phyloP scores from a whole-genome alignment of 2,888 invertebrate species.

The Corbicula japonica region DNA sequence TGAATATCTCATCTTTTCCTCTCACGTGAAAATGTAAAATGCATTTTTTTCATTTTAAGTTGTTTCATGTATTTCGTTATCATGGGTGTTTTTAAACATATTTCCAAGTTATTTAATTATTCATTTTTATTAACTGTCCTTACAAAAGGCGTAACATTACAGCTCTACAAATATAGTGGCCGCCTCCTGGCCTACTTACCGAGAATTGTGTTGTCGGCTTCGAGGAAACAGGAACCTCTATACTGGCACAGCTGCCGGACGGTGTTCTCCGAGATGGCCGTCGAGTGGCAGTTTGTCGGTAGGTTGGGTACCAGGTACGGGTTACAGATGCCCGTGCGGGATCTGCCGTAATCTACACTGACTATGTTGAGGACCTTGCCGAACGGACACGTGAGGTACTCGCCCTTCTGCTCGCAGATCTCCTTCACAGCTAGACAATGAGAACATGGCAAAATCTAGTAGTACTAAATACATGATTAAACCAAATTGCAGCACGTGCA shows the following conservation, averaged over 20 bases:
- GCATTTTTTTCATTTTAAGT: too few species aligned
- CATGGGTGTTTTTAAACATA: too few species aligned
- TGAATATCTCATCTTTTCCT: too few species aligned
- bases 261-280: slow-evolving; percentile 35
- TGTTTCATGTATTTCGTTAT: too few species aligned
- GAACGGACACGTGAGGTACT: slow-evolving; percentile 49
- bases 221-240: slow-evolving; percentile 44
- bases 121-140: too few species aligned
- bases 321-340: slow-evolving; percentile 58
- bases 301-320: slow-evolving; percentile 58
- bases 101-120: too few species aligned
- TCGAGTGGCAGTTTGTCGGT: slow-evolving; percentile 58
- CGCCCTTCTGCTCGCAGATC: slow-evolving; percentile 65
- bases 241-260: slow-evolving; percentile 47
- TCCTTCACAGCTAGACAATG: slow-evolving; percentile 54
- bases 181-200: slow-evolving; percentile 27
- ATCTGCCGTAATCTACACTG: slow-evolving; percentile 53
- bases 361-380: slow-evolving; percentile 44
- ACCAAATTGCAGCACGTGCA: too few species aligned
- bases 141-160: too few species aligned
- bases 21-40: too few species aligned
- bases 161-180: too few species aligned
- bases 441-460: too few species aligned
- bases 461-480: too few species aligned
- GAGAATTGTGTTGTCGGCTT: slow-evolving; percentile 62